phyloP scores from a whole-genome alignment of 1,140 invertebrate species.

The Diachasmimorpha longicaudata region DNA sequence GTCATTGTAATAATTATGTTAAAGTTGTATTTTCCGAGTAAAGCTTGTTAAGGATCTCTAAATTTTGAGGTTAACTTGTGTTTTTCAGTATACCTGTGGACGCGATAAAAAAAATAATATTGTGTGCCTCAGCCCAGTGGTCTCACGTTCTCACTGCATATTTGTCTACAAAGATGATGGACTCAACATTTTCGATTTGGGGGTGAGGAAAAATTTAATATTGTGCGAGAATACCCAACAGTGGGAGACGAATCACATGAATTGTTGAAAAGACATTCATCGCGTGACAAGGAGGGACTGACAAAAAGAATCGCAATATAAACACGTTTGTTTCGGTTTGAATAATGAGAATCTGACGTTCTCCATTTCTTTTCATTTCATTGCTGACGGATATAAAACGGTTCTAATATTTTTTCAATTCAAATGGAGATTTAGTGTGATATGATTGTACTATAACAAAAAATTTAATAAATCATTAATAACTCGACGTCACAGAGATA shows the following conservation, averaged over 20 bases:
- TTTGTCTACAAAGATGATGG: conserved; percentile 29
- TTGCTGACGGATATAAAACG: background rate
- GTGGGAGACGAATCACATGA: too few species aligned
- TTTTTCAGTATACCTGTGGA: conserved; percentile 44
- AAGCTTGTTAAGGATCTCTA: background rate
- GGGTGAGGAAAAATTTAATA: conserved; percentile 29
- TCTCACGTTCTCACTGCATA: conserved; percentile 45
- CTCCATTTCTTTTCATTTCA: too few species aligned
- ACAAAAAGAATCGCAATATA: too few species aligned
- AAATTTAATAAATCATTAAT: background rate
- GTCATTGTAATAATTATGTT: background rate
- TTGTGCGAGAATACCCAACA: background rate
- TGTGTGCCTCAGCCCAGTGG: conserved; percentile 33
- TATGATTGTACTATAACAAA: background rate
- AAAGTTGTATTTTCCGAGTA: background rate
- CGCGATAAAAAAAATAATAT: conserved; percentile 39
- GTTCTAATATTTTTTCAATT: background rate
- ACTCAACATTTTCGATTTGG: conserved; percentile 37
- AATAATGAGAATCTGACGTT: too few species aligned
- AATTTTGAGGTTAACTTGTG: background rate
- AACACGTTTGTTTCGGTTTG: too few species aligned
- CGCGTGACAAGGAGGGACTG: too few species aligned
- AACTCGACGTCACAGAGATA: too few species aligned
- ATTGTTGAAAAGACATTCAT: too few species aligned
- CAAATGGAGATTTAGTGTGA: background rate